A percentile compares a stretch with the other conserved stretches of the same genome.
phyloP scores from a whole-genome alignment of 2,797 vertebrate species.

The Iguana delicatissima region DNA sequence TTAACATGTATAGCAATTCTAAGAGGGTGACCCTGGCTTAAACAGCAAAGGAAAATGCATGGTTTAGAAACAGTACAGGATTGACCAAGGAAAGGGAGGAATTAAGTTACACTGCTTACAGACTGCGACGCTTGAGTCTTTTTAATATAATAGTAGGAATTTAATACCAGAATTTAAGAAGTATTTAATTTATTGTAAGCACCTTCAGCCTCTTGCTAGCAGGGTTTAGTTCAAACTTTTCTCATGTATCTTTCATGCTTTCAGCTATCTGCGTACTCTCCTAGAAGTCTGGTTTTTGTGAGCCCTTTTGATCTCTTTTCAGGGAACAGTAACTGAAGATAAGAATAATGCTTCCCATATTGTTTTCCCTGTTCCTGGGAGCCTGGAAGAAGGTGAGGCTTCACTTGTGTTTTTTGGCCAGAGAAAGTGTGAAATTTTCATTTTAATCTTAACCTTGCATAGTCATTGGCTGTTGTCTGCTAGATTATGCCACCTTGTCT shows the following conservation, averaged over 20 bases:
- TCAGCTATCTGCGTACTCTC: background rate
- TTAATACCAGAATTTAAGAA: background rate
- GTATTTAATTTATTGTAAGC: background rate
- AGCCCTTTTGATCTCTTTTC: constrained; percentile 24
- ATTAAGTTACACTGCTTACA: background rate
- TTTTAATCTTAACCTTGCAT: background rate
- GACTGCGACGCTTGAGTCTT: background rate
- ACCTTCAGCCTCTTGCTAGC: background rate
- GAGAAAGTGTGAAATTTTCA: background rate
- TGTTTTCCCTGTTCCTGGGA: constrained; percentile 92
- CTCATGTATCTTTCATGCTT: too few species aligned
- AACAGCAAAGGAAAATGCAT: background rate
- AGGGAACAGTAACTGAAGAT: constrained; percentile 96
- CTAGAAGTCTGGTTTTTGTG: background rate
- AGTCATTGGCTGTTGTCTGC: background rate
- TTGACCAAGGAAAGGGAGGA: background rate
- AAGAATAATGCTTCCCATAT: constrained; percentile 91
- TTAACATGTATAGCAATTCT: background rate
- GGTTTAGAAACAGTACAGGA: background rate
- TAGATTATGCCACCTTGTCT: background rate
- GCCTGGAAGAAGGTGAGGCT: constrained; percentile 91
- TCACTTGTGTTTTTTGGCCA: background rate
- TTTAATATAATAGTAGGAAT: background rate
- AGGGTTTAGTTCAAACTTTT: background rate
- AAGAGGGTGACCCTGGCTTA: background rate